Evolutionary conservation across 2,797 vertebrate genomes (phyloP).

Genomic region (Myotis myotis): DNA sequence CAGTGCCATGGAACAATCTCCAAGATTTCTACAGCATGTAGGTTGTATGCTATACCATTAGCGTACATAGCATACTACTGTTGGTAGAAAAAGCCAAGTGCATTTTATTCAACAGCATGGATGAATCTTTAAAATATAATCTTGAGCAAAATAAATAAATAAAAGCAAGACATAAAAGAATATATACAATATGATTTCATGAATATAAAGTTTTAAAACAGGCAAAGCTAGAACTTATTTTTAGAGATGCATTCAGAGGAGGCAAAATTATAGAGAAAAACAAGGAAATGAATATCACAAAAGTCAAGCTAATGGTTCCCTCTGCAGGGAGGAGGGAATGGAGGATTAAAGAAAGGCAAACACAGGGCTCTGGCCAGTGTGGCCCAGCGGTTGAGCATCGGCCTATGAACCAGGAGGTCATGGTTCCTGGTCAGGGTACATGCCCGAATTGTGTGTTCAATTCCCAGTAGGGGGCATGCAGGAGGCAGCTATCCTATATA

Average conservation of each 20-base stretch:
- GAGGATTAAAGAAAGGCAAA: not conserved
- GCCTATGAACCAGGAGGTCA: too few relatives aligned
- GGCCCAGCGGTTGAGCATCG: too few relatives aligned
- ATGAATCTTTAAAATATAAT: not conserved
- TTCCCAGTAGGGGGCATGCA: too few relatives aligned
- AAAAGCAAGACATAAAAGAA: not conserved
- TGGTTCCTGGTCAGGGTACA: too few relatives aligned
- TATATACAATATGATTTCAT: not conserved
- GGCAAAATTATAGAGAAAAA: not conserved
- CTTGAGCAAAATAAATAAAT: not conserved
- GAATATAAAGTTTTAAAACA: not conserved
- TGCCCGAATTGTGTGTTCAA: too few relatives aligned
- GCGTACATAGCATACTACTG: not conserved
- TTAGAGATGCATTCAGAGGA: conserved; percentile 12
- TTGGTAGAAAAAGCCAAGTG: not conserved
- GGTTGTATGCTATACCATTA: not conserved
- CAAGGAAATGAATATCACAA: not conserved
- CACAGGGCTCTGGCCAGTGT: too few relatives aligned
- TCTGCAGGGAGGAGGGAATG: not conserved
- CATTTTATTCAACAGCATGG: not conserved
- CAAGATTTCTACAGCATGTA: not conserved
- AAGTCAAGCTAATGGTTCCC: not conserved
- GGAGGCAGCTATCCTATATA: too few relatives aligned
- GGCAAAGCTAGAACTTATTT: not conserved
- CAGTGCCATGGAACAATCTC: not conserved